A percentile compares a stretch with the other conserved stretches of the same genome.
Conservation (phyloP, 1,140 invertebrate species). For the Drosophila repletoides region DNA sequence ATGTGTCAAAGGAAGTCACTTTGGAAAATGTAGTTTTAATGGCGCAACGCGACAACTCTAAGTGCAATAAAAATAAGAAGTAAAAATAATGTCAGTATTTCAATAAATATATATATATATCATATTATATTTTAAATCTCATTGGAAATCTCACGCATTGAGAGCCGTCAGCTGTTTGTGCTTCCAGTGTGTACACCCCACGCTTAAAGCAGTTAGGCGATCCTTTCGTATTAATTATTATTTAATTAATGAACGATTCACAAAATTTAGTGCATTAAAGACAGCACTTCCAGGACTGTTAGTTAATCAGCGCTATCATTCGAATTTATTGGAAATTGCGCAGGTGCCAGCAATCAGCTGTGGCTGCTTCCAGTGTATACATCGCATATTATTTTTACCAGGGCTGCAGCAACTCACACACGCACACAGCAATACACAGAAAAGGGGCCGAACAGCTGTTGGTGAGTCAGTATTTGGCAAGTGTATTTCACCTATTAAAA, state of each 20-base stretch:
- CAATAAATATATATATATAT: not conserved
- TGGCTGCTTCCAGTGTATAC: slow-evolving; percentile 43
- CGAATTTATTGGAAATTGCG: too few species aligned
- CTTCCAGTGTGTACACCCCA: slow-evolving; percentile 6
- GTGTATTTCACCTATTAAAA: slow-evolving; percentile 18
- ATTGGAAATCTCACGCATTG: too few species aligned
- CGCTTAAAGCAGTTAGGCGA: too few species aligned
- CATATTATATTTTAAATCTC: not conserved
- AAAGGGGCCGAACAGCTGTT: slow-evolving; percentile 45
- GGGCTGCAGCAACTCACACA: slow-evolving; percentile 20
- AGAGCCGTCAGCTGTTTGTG: slow-evolving; percentile 21
- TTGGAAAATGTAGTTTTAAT: slow-evolving; percentile 91
- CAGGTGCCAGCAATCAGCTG: too few species aligned
- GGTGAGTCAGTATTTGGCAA: slow-evolving; percentile 42
- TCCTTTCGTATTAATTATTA: too few species aligned
- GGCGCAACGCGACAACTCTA: slow-evolving; percentile 57
- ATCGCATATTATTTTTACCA: slow-evolving; percentile 15
- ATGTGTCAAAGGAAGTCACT: slow-evolving; percentile 86
- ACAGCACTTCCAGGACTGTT: too few species aligned
- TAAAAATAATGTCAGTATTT: too few species aligned
- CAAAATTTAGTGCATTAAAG: too few species aligned
- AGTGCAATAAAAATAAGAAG: slow-evolving; percentile 29
- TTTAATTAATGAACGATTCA: too few species aligned
- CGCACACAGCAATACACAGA: too few species aligned
- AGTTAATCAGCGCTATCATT: too few species aligned